Evolutionary conservation across 2,113 vertebrate species (phyloP), one percentile per base, ranked within the genome.

Genomic region (Lepisosteus osseus): DNA sequence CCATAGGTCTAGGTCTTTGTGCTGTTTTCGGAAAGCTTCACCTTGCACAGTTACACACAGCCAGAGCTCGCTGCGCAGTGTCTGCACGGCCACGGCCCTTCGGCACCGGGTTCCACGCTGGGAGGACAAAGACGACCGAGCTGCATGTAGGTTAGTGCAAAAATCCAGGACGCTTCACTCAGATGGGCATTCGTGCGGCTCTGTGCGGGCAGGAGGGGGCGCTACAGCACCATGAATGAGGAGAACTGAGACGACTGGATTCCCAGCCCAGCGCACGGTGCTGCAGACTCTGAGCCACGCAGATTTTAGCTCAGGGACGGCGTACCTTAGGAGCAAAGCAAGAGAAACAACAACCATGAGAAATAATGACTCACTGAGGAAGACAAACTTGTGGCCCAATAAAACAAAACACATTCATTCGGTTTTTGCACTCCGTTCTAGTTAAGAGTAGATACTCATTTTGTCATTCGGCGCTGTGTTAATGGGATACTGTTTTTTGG

Each of bases 1-100:
- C 80, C 73, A 65, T 75, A 77, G 77, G 55, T 54, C 12, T 62
- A 84, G 68, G 80, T 79, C 78, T 74, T 89, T 88, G 87, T 92
- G 89, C 88, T 87, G 81, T 82, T 84, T 72, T 70, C 69, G 70
- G 79, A 83, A 87, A 88, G 84, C 83, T 85, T 84, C 82, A 83
- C 80, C 77, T 83, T 72, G 51, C 69, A 75, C 57, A 15, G 82
- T 83, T 80, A 80, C 77, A 85, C 83, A 80, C 80, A 79, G 79
- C 83, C 78, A 72, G n/a, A 79, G 79, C 83, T 79, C 72, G n/a
- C 83, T 82, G 79, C 82, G 67, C 72, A 76, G 79, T 76, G 79
- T 75, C 75, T 68, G 74, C 54, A 65, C 12, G 29, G 61, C 74
- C 61, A 13, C 74, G 69, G 61, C 69, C 73, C 66, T 78, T 70